These are phyloP conservation scores for Phymastichus coffea DNA, from an alignment of 1,140 invertebrate species.

Conservation along the genomic window DNA sequence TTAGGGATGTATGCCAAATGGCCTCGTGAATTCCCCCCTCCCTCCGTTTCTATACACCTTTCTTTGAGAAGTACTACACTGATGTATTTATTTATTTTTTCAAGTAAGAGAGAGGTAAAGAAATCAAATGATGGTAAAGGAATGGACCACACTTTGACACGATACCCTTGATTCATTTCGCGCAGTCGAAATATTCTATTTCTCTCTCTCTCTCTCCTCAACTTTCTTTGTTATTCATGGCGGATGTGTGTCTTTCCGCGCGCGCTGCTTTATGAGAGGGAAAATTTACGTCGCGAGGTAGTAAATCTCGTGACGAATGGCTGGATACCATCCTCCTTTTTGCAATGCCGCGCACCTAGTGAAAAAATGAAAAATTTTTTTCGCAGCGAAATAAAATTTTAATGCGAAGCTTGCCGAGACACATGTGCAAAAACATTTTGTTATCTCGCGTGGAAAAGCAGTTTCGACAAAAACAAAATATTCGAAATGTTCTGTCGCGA, in stretches of 20 bases:
- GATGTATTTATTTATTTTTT: background rate
- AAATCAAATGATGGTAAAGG: background rate
- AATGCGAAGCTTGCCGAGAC: too few relatives aligned
- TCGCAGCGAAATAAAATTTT: too few relatives aligned
- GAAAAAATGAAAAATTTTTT: too few relatives aligned
- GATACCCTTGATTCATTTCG: too few relatives aligned
- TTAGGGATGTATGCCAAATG: constrained; percentile 3
- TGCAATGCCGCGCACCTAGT: too few relatives aligned
- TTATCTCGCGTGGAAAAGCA: too few relatives aligned
- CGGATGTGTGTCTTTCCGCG: background rate
- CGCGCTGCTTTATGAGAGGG: background rate
- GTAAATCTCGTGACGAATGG: constrained; percentile 1
- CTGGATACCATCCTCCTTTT: too few relatives aligned
- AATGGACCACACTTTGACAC: constrained; percentile 1
- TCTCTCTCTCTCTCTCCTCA: background rate
- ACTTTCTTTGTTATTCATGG: constrained; percentile 7
- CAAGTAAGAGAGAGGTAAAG: background rate
- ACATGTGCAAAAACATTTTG: too few relatives aligned
- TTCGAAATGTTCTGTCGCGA: too few relatives aligned
- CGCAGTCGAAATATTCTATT: too few relatives aligned
- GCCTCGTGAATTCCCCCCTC: constrained; percentile 1
- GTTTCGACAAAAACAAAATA: too few relatives aligned
- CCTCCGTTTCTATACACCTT: too few relatives aligned
- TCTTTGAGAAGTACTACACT: constrained; percentile 3
- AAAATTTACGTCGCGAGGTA: background rate